phyloP scores from a whole-genome alignment of 2,797 vertebrate genomes.

The Tinamus major region DNA sequence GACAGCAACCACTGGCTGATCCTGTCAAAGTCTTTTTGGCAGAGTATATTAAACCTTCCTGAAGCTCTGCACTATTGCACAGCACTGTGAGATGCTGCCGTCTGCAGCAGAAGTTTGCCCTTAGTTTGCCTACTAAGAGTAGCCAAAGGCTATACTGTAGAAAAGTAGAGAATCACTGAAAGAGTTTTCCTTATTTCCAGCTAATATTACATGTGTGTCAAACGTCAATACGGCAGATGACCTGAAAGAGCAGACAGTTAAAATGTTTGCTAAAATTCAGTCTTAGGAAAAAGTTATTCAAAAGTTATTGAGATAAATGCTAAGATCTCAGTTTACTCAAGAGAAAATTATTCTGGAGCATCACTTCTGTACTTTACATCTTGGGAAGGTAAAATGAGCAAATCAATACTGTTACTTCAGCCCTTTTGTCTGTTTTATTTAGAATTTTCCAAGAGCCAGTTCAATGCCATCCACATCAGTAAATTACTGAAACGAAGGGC shows the following conservation, averaged over 20 bases:
- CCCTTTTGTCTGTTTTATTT: not conserved
- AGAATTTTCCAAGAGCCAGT: conserved; percentile 20
- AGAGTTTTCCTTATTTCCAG: not conserved
- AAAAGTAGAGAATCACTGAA: conserved; percentile 5
- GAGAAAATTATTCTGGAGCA: conserved; percentile 16
- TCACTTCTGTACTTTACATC: not conserved
- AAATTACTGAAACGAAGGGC: conserved; percentile 38
- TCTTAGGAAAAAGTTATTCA: not conserved
- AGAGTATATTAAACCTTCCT: conserved; percentile 14
- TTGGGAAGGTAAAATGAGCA: not conserved
- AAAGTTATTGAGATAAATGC: not conserved
- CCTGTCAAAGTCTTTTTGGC: conserved; percentile 48
- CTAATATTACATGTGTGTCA: not conserved
- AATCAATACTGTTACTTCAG: conserved; percentile 19
- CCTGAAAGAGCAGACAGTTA: not conserved
- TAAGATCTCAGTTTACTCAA: conserved; percentile 8
- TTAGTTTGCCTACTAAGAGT: not conserved
- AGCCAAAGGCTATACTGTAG: not conserved
- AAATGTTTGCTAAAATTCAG: not conserved
- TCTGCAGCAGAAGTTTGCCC: not conserved
- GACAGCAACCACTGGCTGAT: not conserved
- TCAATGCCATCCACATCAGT: not conserved
- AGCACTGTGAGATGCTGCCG: not conserved
- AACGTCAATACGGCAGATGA: conserved; percentile 11
- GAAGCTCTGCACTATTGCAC: not conserved